phyloP scores from a whole-genome alignment of 2,888 invertebrate species.

The Gnatocerus cornutus region DNA sequence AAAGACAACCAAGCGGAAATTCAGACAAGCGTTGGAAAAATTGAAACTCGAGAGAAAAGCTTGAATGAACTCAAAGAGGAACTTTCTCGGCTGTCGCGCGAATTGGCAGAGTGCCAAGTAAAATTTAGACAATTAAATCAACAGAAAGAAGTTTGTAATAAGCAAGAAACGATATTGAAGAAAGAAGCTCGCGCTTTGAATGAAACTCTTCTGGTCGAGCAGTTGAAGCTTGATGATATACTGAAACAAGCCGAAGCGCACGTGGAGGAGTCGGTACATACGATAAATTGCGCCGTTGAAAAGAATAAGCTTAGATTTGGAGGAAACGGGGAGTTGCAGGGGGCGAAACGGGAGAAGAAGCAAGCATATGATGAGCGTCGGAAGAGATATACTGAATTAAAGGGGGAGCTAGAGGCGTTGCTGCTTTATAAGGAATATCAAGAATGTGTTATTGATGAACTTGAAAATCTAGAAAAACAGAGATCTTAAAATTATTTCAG shows the following conservation, averaged over 20 bases:
- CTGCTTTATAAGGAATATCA: constrained; percentile 23
- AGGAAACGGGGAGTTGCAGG: neutral
- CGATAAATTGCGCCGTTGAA: constrained; percentile 17
- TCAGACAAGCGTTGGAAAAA: constrained; percentile 5
- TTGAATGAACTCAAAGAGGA: constrained; percentile 19
- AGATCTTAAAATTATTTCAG: too few relatives aligned
- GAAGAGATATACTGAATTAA: constrained; percentile 20
- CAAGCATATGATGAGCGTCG: constrained; percentile 9
- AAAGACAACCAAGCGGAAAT: constrained; percentile 6
- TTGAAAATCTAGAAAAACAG: constrained; percentile 14
- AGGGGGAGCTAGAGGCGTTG: constrained; percentile 20
- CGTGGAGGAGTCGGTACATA: constrained; percentile 25
- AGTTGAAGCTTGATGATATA: constrained; percentile 30
- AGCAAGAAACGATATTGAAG: constrained; percentile 32
- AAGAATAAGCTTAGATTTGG: constrained; percentile 21
- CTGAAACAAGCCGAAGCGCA: constrained; percentile 24
- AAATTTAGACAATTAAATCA: constrained; percentile 24
- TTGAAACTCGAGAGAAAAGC: constrained; percentile 8
- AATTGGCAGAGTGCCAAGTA: constrained; percentile 19
- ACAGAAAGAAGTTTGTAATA: constrained; percentile 13
- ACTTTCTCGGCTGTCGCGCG: neutral
- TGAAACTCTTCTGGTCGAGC: constrained; percentile 28
- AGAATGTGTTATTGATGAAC: constrained; percentile 13
- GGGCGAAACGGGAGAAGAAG: neutral
- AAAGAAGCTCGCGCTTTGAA: constrained; percentile 19